Evolutionary conservation across 2,113 vertebrate genomes (phyloP).

Genomic region (Scomber japonicus): DNA sequence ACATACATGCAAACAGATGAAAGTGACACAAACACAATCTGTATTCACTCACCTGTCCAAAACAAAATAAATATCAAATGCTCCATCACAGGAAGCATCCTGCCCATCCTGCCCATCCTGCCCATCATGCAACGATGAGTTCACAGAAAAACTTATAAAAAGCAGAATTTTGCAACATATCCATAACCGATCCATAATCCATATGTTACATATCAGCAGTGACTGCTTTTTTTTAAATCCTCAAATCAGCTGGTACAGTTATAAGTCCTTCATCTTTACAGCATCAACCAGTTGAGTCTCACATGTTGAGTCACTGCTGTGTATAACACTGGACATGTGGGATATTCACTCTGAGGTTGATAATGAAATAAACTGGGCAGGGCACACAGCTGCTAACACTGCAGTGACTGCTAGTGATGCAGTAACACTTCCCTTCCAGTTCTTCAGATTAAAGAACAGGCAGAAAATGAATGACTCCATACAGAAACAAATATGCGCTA

Average conservation of each 20-base stretch:
- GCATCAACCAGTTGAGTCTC: slow-evolving; percentile 15
- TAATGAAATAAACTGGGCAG: slow-evolving; percentile 40
- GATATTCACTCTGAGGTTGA: neutral
- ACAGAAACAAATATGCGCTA: too few relatives aligned
- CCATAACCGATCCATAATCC: slow-evolving; percentile 72
- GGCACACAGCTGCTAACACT: slow-evolving; percentile 48
- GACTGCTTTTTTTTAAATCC: neutral
- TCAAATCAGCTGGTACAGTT: neutral
- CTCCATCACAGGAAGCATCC: slow-evolving; percentile 88
- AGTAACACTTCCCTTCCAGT: neutral
- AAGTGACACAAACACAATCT: neutral
- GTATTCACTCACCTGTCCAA: slow-evolving; percentile 80
- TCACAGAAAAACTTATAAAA: slow-evolving; percentile 29
- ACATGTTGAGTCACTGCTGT: slow-evolving; percentile 46
- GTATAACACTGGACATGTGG: neutral
- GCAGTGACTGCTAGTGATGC: too few relatives aligned
- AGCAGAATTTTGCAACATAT: slow-evolving; percentile 50
- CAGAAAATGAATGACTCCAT: too few relatives aligned
- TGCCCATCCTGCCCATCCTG: slow-evolving; percentile 85
- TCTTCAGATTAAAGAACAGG: slow-evolving; percentile 18
- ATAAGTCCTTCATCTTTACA: neutral
- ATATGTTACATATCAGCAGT: slow-evolving; percentile 54
- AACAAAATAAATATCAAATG: slow-evolving; percentile 93
- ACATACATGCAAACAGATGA: neutral
- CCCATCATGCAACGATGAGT: slow-evolving; percentile 58